phyloP scores from a whole-genome alignment of 2,113 vertebrate genomes.

The Alaudala cheleensis region DNA sequence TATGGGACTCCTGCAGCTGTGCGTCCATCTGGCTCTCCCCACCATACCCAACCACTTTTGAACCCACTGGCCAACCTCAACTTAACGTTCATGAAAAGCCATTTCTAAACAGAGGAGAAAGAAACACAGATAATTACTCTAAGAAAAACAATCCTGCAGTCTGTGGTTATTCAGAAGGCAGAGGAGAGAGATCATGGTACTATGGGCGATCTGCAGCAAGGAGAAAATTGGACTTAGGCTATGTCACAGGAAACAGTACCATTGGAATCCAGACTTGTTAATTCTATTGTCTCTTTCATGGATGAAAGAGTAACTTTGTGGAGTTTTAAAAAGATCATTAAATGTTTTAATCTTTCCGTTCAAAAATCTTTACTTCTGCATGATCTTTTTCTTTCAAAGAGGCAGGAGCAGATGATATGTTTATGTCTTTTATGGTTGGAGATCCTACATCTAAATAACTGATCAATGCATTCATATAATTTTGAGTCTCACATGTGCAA shows the following conservation, averaged over 20 bases:
- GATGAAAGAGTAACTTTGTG: background rate
- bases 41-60: background rate
- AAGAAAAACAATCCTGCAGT: background rate
- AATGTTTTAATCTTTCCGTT: background rate
- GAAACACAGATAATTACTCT: background rate
- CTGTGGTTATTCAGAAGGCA: background rate
- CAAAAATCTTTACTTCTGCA: background rate
- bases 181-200: background rate
- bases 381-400: background rate
- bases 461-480: background rate
- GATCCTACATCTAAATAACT: background rate
- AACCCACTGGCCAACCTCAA: background rate
- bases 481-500: background rate
- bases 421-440: background rate
- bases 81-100: background rate
- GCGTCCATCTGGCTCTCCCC: background rate
- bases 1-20: background rate
- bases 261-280: background rate
- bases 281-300: background rate
- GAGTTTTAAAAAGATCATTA: background rate
- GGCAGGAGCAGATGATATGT: background rate
- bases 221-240: background rate
- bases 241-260: background rate
- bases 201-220: background rate
- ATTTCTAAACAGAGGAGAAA: background rate